Percentiles rank a stretch among this genome's conserved stretches.
Evolutionary conservation across 1,140 invertebrate species (phyloP).

Genomic region (Chymomyza costata): DNA sequence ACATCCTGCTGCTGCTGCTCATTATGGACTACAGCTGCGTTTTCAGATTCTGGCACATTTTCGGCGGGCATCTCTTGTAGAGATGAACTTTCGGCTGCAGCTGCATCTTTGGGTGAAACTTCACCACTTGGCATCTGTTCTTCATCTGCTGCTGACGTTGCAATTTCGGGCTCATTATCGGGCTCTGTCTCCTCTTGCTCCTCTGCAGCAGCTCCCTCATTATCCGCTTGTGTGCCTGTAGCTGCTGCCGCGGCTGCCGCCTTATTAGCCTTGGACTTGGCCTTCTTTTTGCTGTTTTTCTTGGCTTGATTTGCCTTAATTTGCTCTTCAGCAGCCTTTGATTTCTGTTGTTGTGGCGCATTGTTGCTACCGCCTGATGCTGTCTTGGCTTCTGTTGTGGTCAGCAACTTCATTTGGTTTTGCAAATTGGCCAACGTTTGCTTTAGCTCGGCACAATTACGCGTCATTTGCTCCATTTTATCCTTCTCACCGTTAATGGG

Average conservation of each 20-base stretch:
- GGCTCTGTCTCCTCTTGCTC: not conserved
- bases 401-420: conserved; percentile 77
- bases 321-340: conserved; percentile 36
- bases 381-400: conserved; percentile 42
- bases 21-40: not conserved
- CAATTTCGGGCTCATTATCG: not conserved
- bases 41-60: conserved; percentile 10
- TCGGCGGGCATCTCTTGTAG: conserved; percentile 1
- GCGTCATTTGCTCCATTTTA: conserved; percentile 79
- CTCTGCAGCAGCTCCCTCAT: conserved; percentile 1
- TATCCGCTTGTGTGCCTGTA: not conserved
- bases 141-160: not conserved
- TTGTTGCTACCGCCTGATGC: conserved; percentile 30
- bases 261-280: conserved; percentile 54
- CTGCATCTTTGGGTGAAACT: not conserved
- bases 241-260: conserved; percentile 36
- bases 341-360: conserved; percentile 9
- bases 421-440: conserved; percentile 79
- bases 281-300: conserved; percentile 58
- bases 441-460: conserved; percentile 79
- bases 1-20: too few species aligned
- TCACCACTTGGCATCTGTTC: not conserved
- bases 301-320: conserved; percentile 44
- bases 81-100: conserved; percentile 22
- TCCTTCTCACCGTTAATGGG: conserved; percentile 48